A percentile compares a stretch with the other conserved stretches of the same genome.
Conservation (phyloP, 2,797 vertebrate species). For the Okamejei kenojei region DNA sequence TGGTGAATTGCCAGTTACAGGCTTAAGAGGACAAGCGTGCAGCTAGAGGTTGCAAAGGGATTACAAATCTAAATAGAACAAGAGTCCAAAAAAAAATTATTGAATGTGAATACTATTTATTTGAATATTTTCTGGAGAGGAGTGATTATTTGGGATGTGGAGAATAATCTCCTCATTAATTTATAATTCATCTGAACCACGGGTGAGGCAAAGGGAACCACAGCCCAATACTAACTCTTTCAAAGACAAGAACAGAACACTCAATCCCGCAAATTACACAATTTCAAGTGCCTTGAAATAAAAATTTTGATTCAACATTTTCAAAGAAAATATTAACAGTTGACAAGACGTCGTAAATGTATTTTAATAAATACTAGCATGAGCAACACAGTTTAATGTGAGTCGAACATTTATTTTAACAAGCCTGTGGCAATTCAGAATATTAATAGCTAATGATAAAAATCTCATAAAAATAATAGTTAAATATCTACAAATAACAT, state of each 20-base stretch:
- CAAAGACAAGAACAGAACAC: neutral
- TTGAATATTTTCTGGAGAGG: neutral
- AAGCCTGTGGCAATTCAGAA: neutral
- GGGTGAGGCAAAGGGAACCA: neutral
- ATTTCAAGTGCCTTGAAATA: neutral
- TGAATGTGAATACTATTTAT: neutral
- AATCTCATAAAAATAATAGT: slow-evolving; percentile 25
- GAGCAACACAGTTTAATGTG: neutral
- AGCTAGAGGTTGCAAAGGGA: neutral
- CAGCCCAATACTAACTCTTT: neutral
- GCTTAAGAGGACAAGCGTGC: neutral
- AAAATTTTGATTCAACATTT: neutral
- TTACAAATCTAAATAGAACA: neutral
- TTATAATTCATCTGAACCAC: neutral
- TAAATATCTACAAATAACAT: slow-evolving; percentile 29
- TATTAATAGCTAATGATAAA: slow-evolving; percentile 31
- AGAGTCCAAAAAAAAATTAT: neutral
- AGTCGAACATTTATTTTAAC: neutral
- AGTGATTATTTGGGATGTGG: neutral
- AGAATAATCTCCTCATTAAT: neutral
- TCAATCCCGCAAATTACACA: neutral
- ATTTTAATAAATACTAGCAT: slow-evolving; percentile 5
- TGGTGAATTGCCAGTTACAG: neutral
- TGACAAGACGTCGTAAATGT: neutral
- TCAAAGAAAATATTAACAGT: neutral